Conservation (phyloP, 2,797 vertebrate genomes). For the Channa striata region DNA sequence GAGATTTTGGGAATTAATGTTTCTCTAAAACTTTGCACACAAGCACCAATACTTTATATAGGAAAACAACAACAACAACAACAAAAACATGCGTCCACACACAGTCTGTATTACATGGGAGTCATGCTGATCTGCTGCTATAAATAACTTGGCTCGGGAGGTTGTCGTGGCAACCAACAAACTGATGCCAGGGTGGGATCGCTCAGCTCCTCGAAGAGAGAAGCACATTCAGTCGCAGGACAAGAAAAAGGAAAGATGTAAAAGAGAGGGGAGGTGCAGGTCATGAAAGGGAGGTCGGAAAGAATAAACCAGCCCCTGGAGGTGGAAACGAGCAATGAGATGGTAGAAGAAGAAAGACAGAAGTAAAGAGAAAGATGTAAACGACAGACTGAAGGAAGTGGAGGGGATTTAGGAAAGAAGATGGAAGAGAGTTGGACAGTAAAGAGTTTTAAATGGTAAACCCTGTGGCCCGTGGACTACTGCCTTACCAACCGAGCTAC, state of each 20-base stretch:
- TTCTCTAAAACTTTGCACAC: constrained; percentile 20
- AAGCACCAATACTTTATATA: constrained; percentile 1
- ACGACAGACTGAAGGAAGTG: no score
- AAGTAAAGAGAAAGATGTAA: no score
- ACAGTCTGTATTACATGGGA: constrained; percentile 52
- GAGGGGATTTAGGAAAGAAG: no score
- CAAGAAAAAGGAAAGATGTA: constrained; percentile 22
- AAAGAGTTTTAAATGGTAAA: no score
- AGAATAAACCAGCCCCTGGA: constrained; percentile 2
- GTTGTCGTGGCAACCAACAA: constrained; percentile 87
- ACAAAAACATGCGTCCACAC: constrained; percentile 19
- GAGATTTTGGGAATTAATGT: background rate
- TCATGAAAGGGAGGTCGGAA: background rate
- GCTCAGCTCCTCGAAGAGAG: constrained; percentile 64
- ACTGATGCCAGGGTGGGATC: constrained; percentile 79
- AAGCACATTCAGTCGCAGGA: constrained; percentile 40
- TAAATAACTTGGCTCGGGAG: constrained; percentile 83
- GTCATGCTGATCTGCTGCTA: constrained; percentile 77
- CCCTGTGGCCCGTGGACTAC: no score
- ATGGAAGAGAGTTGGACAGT: no score
- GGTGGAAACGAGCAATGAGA: constrained; percentile 11
- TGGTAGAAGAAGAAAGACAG: no score
- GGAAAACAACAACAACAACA: background rate
- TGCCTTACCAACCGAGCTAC: no score
- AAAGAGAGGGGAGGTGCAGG: constrained; percentile 8